Percentiles rank a stretch among this genome's conserved stretches.
Conservation (phyloP, 2,888 invertebrate genomes). For the Diaperis boleti region DNA sequence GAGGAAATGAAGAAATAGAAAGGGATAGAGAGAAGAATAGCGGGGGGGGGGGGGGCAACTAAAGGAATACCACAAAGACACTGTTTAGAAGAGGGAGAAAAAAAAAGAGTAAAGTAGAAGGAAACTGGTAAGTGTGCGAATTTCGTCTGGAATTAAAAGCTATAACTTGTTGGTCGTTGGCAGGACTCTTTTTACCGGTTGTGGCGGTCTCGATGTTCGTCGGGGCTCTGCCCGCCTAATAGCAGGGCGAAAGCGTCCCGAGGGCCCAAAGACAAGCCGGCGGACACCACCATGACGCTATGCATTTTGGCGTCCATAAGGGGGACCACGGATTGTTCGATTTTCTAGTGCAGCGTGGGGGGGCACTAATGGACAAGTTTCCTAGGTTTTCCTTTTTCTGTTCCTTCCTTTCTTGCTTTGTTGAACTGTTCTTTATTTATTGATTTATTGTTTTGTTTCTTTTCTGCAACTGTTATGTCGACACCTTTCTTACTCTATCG, state of each 20-base stretch:
- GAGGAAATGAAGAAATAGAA: too few relatives aligned
- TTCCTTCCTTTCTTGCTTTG: neutral
- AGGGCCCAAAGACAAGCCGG: conserved; percentile 58
- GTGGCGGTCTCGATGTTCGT: neutral
- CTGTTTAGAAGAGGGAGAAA: too few relatives aligned
- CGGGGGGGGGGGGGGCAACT: too few relatives aligned
- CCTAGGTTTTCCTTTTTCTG: conserved; percentile 5
- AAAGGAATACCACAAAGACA: too few relatives aligned
- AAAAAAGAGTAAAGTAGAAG: too few relatives aligned
- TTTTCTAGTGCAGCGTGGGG: conserved; percentile 73
- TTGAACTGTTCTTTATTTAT: too few relatives aligned
- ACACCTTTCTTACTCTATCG: too few relatives aligned
- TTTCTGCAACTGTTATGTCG: too few relatives aligned
- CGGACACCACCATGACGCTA: conserved; percentile 71
- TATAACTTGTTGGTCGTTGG: conserved; percentile 30
- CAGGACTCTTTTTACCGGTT: conserved; percentile 21
- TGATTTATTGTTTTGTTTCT: too few relatives aligned
- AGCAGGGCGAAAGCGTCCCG: conserved; percentile 41
- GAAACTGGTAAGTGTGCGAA: too few relatives aligned
- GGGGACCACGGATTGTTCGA: conserved; percentile 83
- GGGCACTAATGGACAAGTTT: conserved; percentile 19
- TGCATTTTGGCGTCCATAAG: conserved; percentile 83
- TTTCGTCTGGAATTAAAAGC: neutral
- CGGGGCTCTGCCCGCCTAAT: conserved; percentile 10
- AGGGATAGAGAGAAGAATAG: too few relatives aligned